Base-by-base conservation (phyloP, 2,113 vertebrate species). In the Sialia sialis region DNA sequence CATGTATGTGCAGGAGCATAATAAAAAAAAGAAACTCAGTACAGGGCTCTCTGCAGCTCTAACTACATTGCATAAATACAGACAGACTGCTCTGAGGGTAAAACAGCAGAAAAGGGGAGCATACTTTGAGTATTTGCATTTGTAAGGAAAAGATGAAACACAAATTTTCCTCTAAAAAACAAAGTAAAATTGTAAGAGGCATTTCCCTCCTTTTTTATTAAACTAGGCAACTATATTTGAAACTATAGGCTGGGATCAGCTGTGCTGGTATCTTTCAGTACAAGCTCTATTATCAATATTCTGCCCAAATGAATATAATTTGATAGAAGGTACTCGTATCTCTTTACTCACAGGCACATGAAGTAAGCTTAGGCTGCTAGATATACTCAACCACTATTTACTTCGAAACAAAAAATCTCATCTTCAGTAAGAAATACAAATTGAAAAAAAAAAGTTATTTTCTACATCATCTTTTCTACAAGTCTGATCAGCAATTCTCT, bases 171-270 rank as follows among this genome's bases (percentile, higher is more conserved):
- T 30, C 69, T 54, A 64, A 64, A 55, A 54, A 62, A 17, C 25
- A 55, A 83, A 4, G 4, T 2, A 4, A 81, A 80, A 63, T 23
- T 1, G 0, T n/a, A 81, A 75, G 13, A 48, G 13, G 11, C 6
- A 43, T 38, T 46, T 13, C 7, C 11, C 12, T 72, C 17, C 21
- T 13, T 49, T 83, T 81, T 80, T 13, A 58, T 49, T 54, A 18
- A 41, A 66, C 36, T 4, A 38, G 64, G 1, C 56, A 75, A 51
- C 30, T 52, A 15, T 4, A 68, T 41, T 20, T 55, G 27, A 68
- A 88, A 73, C 20, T 22, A 56, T 0, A 79, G 16, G 54, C 26
- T 32, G 59, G 13, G 38, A 67, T 66, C 30, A 55, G 15, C 18
- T 36, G n/a, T 13, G 23, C 18, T 75, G 21, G 7, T 52, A 56